Conservation (phyloP, 2,888 invertebrate species). For the Brassicogethes aeneus region DNA sequence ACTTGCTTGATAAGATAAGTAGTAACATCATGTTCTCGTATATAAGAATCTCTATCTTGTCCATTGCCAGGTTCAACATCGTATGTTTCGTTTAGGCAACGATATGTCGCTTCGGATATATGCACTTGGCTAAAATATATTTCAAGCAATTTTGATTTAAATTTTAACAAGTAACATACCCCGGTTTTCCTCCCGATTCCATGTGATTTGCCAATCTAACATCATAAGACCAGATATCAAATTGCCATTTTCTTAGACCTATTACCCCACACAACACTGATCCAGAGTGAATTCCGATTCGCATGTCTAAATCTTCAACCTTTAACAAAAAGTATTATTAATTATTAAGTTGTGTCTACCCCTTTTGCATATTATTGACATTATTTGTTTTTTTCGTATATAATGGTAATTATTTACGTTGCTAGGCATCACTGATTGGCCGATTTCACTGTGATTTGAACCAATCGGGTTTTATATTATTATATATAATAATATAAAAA, state of each 20-base stretch:
- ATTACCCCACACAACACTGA: slow-evolving; percentile 93
- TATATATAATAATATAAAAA: slow-evolving; percentile 1
- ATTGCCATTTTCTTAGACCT: slow-evolving; percentile 87
- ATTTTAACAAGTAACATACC: slow-evolving; percentile 48
- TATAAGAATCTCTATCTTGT: slow-evolving; percentile 69
- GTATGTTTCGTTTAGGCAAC: slow-evolving; percentile 79
- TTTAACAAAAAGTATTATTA: slow-evolving; percentile 37
- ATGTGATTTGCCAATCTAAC: slow-evolving; percentile 94
- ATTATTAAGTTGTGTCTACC: neutral
- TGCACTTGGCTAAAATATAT: slow-evolving; percentile 73
- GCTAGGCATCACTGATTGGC: too few species aligned
- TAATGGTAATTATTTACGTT: too few species aligned
- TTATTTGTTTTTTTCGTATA: too few species aligned
- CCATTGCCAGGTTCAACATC: slow-evolving; percentile 92
- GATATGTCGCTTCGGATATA: slow-evolving; percentile 83
- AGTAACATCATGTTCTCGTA: slow-evolving; percentile 75
- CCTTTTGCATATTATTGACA: too few species aligned
- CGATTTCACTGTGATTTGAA: too few species aligned
- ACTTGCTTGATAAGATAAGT: slow-evolving; percentile 82
- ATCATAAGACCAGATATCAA: slow-evolving; percentile 90
- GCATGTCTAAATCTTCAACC: slow-evolving; percentile 93
- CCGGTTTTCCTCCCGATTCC: slow-evolving; percentile 94
- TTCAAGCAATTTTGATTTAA: neutral
- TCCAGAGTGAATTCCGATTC: slow-evolving; percentile 96
- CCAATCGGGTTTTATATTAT: neutral